Base-by-base conservation (phyloP, 2,113 vertebrate genomes). In the Addax nasomaculatus region DNA sequence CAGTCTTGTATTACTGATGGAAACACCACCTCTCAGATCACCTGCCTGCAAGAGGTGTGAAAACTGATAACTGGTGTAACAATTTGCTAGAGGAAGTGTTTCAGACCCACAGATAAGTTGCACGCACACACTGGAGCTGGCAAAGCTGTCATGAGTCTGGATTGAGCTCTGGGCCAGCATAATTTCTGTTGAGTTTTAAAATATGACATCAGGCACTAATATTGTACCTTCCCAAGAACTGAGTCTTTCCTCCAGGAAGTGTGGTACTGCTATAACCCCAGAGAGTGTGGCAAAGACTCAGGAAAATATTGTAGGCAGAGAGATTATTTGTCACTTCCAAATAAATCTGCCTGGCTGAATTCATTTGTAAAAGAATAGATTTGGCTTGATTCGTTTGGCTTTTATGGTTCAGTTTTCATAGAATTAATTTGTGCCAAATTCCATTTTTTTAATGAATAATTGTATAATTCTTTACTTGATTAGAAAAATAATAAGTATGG, bases 331-430 rank as follows among this genome's bases (percentile, higher is more conserved):
- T 85, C 36, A 87, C 45, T 91, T 96, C 79, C 49, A 86, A 47
- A 96, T 93, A 90, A 95, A 97, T 95, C 57, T 97, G 57, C 64
- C 79, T 85, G 87, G 27, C 49, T 95, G 89, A 94, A 62, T 96
- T 85, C 73, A 87, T 95, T 95, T 87, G 89, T 7, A 53, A 92
- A 96, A 95, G 83, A 97, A 90, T 88, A 81, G 55, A 92, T 90
- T 90, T 15, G 51, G 33, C 39, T 95, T 90, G 79, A 78, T 96
- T 62, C 73, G 14, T 89, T 94, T 92, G 73, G 57, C 64, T 87
- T 89, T 91, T 80, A 43, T 67, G 92, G 14, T 90, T 98, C 30
- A 53, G 36, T 47, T 96, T 96, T 87, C 27, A 17, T 33, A 86
- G 60, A 93, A 91, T 87, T 93, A 85, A 94, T 81, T 96, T 94